Conservation (phyloP, 2,113 vertebrate species). For the Siniperca knerii region DNA sequence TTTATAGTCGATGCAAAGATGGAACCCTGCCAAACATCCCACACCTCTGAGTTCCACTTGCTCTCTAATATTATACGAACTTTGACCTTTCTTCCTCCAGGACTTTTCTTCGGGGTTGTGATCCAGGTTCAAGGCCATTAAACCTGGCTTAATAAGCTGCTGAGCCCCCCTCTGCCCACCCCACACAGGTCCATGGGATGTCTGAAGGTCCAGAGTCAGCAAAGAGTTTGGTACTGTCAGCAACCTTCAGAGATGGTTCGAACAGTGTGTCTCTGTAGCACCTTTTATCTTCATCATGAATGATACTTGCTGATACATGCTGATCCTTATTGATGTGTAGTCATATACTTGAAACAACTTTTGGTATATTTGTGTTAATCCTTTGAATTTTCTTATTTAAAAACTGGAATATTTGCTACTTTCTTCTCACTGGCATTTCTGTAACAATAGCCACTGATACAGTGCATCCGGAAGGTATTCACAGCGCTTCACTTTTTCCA, state of each 20-base stretch:
- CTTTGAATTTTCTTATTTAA: neutral
- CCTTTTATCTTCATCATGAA: constrained; percentile 40
- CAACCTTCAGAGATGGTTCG: constrained; percentile 45
- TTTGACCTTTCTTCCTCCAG: constrained; percentile 66
- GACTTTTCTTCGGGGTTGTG: constrained; percentile 48
- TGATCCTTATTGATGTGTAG: constrained; percentile 23
- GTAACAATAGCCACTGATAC: neutral
- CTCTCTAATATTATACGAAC: constrained; percentile 58
- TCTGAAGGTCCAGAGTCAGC: constrained; percentile 68
- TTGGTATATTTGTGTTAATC: neutral
- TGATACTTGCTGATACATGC: constrained; percentile 37
- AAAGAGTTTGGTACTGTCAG: constrained; percentile 68
- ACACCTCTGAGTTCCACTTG: constrained; percentile 16
- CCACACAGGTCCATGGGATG: constrained; percentile 43
- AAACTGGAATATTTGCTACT: neutral
- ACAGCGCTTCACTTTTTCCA: no score
- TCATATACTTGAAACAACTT: constrained; percentile 10
- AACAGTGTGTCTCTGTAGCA: constrained; percentile 22
- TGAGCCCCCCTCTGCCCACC: constrained; percentile 26
- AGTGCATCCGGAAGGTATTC: no score
- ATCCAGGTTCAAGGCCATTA: constrained; percentile 74
- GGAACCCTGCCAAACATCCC: constrained; percentile 45
- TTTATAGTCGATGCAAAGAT: constrained; percentile 47
- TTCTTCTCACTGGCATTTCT: neutral
- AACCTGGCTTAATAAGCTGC: constrained; percentile 72